Conservation (phyloP, 1,140 invertebrate species). For the Oreohelix idahoensis region DNA sequence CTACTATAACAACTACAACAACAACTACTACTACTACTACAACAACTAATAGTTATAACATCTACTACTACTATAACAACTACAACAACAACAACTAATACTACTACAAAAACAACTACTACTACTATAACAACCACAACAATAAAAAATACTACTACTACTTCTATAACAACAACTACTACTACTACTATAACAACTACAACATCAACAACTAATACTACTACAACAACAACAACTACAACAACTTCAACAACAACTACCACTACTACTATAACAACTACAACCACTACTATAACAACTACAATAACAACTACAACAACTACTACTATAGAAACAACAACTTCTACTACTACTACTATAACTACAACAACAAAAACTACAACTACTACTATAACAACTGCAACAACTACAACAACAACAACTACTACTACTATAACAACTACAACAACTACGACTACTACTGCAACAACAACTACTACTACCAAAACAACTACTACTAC, state of each 20-base stretch:
- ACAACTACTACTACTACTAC: background rate
- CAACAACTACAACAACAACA: slow-evolving; percentile 20
- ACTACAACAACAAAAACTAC: background rate
- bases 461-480: no score
- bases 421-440: background rate
- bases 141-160: background rate
- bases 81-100: no score
- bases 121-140: no score
- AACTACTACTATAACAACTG: background rate
- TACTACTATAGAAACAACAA: background rate
- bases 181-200: slow-evolving; percentile 21
- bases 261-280: no score
- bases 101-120: no score
- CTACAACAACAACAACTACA: slow-evolving; percentile 10
- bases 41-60: slow-evolving; percentile 10
- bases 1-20: background rate
- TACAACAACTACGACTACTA: background rate
- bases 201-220: no score
- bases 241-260: slow-evolving; percentile 9
- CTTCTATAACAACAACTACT: background rate
- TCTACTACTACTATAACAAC: slow-evolving; percentile 18
- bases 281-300: no score
- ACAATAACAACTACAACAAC: background rate
- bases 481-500: no score
- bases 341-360: slow-evolving; percentile 2